Conservation (phyloP, 2,797 vertebrate genomes). For the Glyptemys insculpta region DNA sequence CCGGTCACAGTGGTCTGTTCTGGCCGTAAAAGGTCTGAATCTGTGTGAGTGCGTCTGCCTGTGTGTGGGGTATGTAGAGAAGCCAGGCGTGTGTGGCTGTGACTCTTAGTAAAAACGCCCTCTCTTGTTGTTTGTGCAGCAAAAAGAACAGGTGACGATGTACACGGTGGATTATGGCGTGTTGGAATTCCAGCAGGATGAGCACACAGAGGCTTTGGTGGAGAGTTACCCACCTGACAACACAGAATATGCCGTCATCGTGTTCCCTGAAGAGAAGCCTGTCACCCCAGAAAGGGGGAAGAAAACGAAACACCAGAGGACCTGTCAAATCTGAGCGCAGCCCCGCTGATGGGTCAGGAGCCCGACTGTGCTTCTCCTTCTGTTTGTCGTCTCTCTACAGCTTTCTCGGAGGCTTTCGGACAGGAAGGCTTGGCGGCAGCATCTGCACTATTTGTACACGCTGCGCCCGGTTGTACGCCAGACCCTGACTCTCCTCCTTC, state of each 20-base stretch:
- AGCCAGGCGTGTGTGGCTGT: neutral
- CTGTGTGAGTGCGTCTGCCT: neutral
- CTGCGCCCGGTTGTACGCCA: neutral
- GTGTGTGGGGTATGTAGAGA: neutral
- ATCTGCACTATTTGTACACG: neutral
- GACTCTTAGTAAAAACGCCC: neutral
- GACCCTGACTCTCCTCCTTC: neutral
- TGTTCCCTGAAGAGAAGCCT: conserved; percentile 77
- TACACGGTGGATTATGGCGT: conserved; percentile 79
- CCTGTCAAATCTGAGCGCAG: neutral
- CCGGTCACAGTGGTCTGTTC: too few species aligned
- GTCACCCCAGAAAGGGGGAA: neutral
- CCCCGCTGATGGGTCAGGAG: neutral
- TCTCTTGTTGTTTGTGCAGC: neutral
- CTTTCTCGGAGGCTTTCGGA: neutral
- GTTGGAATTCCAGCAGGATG: conserved; percentile 77
- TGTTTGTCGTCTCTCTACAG: neutral
- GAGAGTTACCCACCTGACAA: neutral
- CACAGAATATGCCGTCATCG: conserved; percentile 85
- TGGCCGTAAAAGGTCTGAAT: neutral
- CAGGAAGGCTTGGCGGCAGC: neutral
- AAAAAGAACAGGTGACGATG: conserved; percentile 49
- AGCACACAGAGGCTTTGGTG: neutral
- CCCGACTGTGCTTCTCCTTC: conserved; percentile 30
- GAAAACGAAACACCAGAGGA: neutral